Evolutionary conservation across 2,113 vertebrate species (phyloP), one percentile per base, ranked within the genome.

Genomic region (Eptesicus fuscus): DNA sequence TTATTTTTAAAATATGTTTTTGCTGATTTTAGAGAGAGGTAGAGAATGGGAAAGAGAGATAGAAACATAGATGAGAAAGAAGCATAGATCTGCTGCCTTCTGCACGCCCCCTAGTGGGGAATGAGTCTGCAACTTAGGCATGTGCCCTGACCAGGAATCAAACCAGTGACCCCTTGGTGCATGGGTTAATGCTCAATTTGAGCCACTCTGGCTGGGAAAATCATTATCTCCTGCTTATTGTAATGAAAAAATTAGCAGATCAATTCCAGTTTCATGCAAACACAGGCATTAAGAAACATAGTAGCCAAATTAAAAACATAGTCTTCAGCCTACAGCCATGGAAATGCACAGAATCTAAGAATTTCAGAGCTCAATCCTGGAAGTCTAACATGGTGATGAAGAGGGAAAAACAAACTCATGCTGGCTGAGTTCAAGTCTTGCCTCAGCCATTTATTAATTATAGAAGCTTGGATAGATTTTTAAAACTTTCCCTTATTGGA

Each of bases 191-290:
- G 56, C 22, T 59, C 56, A 59, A 9, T 59, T 22, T 59, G 56
- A 23, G 56, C 22, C 56, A 59, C 56, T 59, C 56, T 59, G 56
- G 22, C 56, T 23, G 56, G 56, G 56, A 9, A 59, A 59, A 90
- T 76, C 61, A 18, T 98, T 97, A 93, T 97, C 83, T 96, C 94
- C 85, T 94, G 93, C 91, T 97, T 94, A 91, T 93, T 98, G 90
- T 95, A 95, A 77, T 96, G 82, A 96, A 97, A 97, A 96, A 97
- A 96, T 96, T 77, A 96, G 86, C 89, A 95, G 94, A 93, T 90
- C 95, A 80, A 97, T 96, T 96, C 40, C 80, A 96, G 96, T 94
- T 97, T 79, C 74, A 97, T 91, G 95, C 95, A 97, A 97, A 56
- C 76, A 11, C 2, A 96, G 32, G 20, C 92, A 91, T 95, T 98